Base-by-base conservation (phyloP, 2,797 vertebrate species). In the Leptoclinus maculatus region DNA sequence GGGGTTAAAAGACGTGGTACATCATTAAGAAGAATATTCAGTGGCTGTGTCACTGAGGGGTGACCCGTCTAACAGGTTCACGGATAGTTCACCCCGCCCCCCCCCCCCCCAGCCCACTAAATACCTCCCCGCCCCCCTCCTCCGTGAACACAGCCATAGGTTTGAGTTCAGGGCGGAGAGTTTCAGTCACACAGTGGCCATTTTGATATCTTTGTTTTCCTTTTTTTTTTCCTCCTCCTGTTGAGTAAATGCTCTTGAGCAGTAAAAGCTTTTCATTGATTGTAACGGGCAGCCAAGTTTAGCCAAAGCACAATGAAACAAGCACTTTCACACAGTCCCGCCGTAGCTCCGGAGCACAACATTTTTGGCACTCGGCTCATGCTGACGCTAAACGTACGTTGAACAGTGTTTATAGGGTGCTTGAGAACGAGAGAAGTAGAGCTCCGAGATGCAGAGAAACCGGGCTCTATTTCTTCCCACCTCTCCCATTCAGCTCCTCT, bases 1-100 rank as follows among this genome's bases (percentile, higher is more conserved):
- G 84, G 82, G 90, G 90, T 91, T 92, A 91, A 92, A 92, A 91
- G 87, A 88, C 39, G 23, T 84, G 87, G 84, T 89, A 78, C 82
- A 90, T 94, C 93, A 93, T 94, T 92, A 92, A 88, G 88, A 80
- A 36, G 84, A 92, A 92, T 93, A 92, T 93, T 94, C 90, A 91
- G 84, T 78, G 75, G 84, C 39, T 43, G 86, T 85, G 89, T 91
- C 87, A 87, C 88, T 78, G 88, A 83, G 63, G 76, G 86, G 79
- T 87, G 89, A 91, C 92, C 89, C 82, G 65, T 76, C 80, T 41
- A 75, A 84, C 78, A 89, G 94, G 93, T 95, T 54, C 92, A 92
- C 59, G 69, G 75, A 92, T 88, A 94, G 94, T 94, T 95, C 94
- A 94, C 79, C 58, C 49, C 60, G 32, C 43, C 23, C 57, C 12